Base-by-base conservation (phyloP, 2,113 vertebrate species). In the Pampusana beccarii region DNA sequence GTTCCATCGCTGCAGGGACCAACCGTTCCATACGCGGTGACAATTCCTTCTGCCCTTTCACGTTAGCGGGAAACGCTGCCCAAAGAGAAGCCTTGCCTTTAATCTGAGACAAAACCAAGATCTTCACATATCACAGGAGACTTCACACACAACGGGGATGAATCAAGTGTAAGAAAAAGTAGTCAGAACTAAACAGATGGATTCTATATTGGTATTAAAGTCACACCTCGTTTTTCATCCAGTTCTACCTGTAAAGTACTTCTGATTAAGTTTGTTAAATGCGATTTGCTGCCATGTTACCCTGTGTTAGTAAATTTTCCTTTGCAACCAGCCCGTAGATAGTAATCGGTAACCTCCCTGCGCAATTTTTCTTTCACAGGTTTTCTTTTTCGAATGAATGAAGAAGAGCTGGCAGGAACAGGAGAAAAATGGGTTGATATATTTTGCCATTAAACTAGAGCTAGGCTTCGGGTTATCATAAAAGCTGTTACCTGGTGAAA, bases 151-250 rank as follows among this genome's bases (percentile, higher is more conserved):
- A 84, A 53, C 15, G 23, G 65, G 61, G 77, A 86, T 92, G 93
- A 93, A 80, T 80, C 71, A 93, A 69, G 29, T 10, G 3, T 7
- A 50, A 86, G 86, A 61, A 66, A 92, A 56, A 62, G 48, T 16
- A 48, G 85, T 64, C 8, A 46, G 67, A 31, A 34, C 72, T 78
- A 78, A 93, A 67, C 77, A 65, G 86, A 88, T 90, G 56, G 92
- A 78, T 95, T 95, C 83, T 93, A 40, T 84, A 84, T 75, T 29
- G 86, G 77, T 33, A 74, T 84, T 88, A 86, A 88, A 92, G 86
- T 48, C 83, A 73, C 86, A 83, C 57, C 40, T 86, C 25, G 5
- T 90, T 96, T 92, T 91, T 96, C 88, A 96, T 44, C 82, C 86
- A 64, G 83, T 67, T 60, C 61, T 50, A 56, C 91, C 90, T 31